phyloP scores from a whole-genome alignment of 2,797 vertebrate species.

The Rhyacichthys aspro region DNA sequence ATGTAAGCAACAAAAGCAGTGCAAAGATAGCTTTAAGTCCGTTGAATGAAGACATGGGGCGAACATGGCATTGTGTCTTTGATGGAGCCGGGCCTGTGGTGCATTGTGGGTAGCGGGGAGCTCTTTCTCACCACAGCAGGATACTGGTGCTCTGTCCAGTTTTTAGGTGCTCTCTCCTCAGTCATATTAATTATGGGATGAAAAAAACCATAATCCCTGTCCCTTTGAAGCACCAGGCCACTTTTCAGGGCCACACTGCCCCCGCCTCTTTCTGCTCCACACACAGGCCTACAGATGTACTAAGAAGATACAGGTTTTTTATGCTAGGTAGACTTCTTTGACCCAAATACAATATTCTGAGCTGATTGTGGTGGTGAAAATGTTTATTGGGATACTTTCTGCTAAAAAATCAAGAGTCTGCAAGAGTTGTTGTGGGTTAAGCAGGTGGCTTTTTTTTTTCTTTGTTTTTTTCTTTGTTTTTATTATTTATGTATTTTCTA shows the following conservation, averaged over 20 bases:
- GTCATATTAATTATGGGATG: constrained; percentile 98
- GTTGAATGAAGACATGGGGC: constrained; percentile 73
- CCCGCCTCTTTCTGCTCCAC: background rate
- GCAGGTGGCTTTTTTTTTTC: no score
- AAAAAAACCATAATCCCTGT: constrained; percentile 90
- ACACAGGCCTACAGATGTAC: constrained; percentile 16
- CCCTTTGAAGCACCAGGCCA: constrained; percentile 92
- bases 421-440: no score
- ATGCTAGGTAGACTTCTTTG: background rate
- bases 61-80: constrained; percentile 76
- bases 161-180: constrained; percentile 89
- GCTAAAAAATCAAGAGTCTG: no score
- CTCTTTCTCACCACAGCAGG: constrained; percentile 85
- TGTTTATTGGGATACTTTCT: no score
- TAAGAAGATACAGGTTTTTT: no score
- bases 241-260: constrained; percentile 88
- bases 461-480: no score
- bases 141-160: constrained; percentile 85
- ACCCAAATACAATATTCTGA: no score
- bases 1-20: constrained; percentile 40
- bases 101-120: constrained; percentile 83
- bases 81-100: constrained; percentile 73
- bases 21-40: constrained; percentile 63
- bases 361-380: no score
- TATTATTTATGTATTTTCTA: no score